A percentile compares a stretch with the other conserved stretches of the same genome.
phyloP scores from a whole-genome alignment of 2,888 invertebrate genomes.

The Xanthia togata region DNA sequence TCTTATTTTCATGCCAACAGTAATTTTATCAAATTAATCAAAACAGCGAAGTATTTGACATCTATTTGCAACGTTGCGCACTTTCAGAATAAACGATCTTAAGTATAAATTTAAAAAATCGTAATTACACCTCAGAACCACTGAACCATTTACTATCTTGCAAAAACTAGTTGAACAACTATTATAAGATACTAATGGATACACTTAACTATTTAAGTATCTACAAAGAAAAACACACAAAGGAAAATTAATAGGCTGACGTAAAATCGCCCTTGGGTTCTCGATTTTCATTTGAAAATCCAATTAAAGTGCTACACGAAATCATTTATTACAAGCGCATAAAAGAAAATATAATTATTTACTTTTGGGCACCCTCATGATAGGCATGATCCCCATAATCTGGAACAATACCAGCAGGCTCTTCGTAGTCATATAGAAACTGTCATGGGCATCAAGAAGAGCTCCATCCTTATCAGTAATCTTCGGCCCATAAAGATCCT shows the following conservation, averaged over 20 bases:
- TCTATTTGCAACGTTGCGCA: no score
- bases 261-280: no score
- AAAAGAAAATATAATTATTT: slow-evolving; percentile 36
- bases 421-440: slow-evolving; percentile 93
- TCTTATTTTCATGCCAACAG: no score
- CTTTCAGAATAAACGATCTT: no score
- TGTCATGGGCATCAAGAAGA: slow-evolving; percentile 92
- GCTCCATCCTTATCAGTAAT: slow-evolving; percentile 90
- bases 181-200: background rate
- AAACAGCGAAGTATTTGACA: no score
- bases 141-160: background rate
- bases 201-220: background rate
- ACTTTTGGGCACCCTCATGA: slow-evolving; percentile 92
- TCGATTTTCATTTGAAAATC: background rate
- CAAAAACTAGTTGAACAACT: background rate
- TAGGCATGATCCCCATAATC: slow-evolving; percentile 94
- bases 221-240: background rate
- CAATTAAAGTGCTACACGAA: background rate
- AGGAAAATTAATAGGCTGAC: background rate
- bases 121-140: background rate
- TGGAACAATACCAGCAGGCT: slow-evolving; percentile 93
- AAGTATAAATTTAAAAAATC: no score
- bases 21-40: no score
- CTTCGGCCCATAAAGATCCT: slow-evolving; percentile 85
- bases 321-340: background rate